A percentile compares a stretch with the other conserved stretches of the same genome.
phyloP scores from a whole-genome alignment of 2,888 invertebrate species.

The Megastigmus dorsalis region DNA sequence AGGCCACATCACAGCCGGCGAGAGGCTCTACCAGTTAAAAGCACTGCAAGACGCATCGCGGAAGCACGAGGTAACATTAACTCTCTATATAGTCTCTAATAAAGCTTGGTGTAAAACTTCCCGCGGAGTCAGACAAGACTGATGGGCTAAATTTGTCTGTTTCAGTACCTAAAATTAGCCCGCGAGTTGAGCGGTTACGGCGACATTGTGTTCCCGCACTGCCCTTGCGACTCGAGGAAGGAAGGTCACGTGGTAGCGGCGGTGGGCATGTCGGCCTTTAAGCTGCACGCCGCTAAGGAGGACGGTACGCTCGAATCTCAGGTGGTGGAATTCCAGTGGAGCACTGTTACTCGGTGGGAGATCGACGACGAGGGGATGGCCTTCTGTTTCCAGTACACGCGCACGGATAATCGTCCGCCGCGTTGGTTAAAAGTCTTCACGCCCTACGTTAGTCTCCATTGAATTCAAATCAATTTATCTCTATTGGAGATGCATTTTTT shows the following conservation, averaged over 20 bases:
- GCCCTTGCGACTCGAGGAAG: conserved; percentile 92
- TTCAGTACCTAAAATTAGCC: conserved; percentile 86
- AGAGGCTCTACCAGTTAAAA: conserved; percentile 95
- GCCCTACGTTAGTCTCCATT: conserved; percentile 84
- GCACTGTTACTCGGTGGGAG: conserved; percentile 88
- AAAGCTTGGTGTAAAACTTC: no score
- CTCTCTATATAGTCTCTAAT: no score
- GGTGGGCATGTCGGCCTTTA: conserved; percentile 80
- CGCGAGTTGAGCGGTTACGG: conserved; percentile 94
- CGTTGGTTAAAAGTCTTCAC: conserved; percentile 91
- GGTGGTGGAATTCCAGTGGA: conserved; percentile 90
- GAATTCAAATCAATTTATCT: not conserved
- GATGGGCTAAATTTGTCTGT: conserved; percentile 8
- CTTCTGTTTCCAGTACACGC: conserved; percentile 90
- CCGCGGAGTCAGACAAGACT: no score
- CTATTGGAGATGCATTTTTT: not conserved
- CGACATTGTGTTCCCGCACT: conserved; percentile 94
- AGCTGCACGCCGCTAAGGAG: conserved; percentile 89
- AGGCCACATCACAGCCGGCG: conserved; percentile 91
- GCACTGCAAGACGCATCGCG: conserved; percentile 93
- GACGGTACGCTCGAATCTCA: conserved; percentile 87
- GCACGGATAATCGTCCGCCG: conserved; percentile 85
- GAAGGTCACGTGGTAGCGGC: conserved; percentile 89
- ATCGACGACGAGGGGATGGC: conserved; percentile 95
- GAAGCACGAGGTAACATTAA: conserved; percentile 80